A percentile compares a stretch with the other conserved stretches of the same genome.
phyloP scores from a whole-genome alignment of 2,797 vertebrate genomes.

The Acridotheres tristis region DNA sequence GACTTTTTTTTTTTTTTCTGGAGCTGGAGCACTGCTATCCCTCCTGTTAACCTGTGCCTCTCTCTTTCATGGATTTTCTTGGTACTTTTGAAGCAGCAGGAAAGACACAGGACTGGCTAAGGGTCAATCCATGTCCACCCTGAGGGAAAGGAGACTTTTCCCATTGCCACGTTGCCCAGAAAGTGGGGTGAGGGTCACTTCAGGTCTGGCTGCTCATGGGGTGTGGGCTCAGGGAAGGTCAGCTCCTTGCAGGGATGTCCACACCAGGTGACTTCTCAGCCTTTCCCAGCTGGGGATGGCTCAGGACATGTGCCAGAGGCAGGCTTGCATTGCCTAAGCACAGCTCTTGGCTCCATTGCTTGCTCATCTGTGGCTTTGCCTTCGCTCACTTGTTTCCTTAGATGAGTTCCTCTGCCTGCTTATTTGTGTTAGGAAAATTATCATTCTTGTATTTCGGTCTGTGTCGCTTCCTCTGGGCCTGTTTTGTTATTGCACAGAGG shows the following conservation, averaged over 20 bases:
- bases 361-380: conserved; percentile 73
- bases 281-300: background rate
- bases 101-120: background rate
- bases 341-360: conserved; percentile 38
- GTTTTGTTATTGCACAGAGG: conserved; percentile 56
- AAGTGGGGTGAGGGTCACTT: background rate
- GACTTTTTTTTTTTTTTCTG: background rate
- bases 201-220: background rate
- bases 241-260: background rate
- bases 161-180: accelerated
- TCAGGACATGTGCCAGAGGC: conserved; percentile 26
- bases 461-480: conserved; percentile 67
- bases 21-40: background rate
- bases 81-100: background rate
- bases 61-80: background rate
- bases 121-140: background rate
- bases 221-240: accelerated
- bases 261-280: accelerated
- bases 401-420: conserved; percentile 68
- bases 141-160: background rate
- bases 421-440: conserved; percentile 76
- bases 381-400: conserved; percentile 67
- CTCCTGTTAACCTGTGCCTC: background rate
- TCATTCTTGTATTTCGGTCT: conserved; percentile 72
- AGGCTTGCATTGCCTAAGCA: background rate